A percentile compares a stretch with the other conserved stretches of the same genome.
phyloP scores from a whole-genome alignment of 2,113 vertebrate genomes.

The Empidonax alnorum region DNA sequence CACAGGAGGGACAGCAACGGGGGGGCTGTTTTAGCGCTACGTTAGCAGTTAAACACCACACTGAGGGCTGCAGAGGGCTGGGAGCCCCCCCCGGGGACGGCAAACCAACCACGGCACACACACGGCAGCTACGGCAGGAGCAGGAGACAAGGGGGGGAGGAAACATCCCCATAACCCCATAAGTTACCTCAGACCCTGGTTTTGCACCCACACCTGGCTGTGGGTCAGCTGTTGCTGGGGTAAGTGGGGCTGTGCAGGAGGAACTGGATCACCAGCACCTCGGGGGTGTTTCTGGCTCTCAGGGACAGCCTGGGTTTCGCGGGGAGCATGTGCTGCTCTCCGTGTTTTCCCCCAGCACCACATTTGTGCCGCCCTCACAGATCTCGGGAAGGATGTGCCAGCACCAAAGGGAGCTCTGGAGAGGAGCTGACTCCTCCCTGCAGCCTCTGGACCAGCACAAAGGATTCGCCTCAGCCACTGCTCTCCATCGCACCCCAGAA shows the following conservation, averaged over 20 bases:
- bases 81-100: not conserved
- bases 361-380: rapidly evolving
- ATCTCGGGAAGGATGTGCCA: not conserved
- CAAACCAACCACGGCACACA: not conserved
- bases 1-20: rapidly evolving
- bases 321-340: not conserved
- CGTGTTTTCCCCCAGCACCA: rapidly evolving
- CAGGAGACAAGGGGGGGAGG: not conserved
- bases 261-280: rapidly evolving
- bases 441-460: not conserved
- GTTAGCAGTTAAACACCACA: not conserved
- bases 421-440: not conserved
- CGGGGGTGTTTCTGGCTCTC: not conserved
- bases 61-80: not conserved
- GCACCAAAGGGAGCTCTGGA: not conserved
- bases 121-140: not conserved
- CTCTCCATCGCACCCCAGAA: rapidly evolving
- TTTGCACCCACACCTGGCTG: not conserved
- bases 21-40: not conserved
- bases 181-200: rapidly evolving
- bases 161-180: not conserved
- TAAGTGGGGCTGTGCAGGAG: not conserved
- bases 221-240: not conserved
- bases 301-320: not conserved
- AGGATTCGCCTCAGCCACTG: rapidly evolving